Evolutionary conservation across 2,797 vertebrate species (phyloP).

Genomic region (Myripristis jacobus): DNA sequence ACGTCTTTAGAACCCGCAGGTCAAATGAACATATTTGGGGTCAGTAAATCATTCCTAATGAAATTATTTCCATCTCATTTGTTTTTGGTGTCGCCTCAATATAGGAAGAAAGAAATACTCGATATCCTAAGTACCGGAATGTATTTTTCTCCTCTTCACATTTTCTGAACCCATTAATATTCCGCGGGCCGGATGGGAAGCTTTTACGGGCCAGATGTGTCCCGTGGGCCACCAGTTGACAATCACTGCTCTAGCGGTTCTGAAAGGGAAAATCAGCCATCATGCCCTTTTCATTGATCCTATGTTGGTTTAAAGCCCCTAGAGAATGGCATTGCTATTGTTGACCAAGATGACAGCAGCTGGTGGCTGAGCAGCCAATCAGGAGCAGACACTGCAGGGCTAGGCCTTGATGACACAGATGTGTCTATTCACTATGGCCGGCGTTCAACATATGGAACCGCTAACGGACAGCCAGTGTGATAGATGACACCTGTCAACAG

Average conservation of each 20-base stretch:
- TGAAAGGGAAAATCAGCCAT: conserved; percentile 23
- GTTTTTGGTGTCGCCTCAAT: no score
- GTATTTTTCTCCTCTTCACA: no score
- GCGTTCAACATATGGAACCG: conserved; percentile 80
- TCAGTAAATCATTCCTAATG: no score
- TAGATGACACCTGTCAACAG: conserved; percentile 82
- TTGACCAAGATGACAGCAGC: conserved; percentile 72
- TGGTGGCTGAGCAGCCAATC: conserved; percentile 60
- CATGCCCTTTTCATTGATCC: conserved; percentile 42
- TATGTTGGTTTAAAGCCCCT: conserved; percentile 31
- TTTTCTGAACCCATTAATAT: no score
- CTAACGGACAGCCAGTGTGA: conserved; percentile 80
- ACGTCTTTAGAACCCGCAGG: no score
- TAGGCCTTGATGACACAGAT: conserved; percentile 73
- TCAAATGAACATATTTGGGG: no score
- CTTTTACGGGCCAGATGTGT: no score
- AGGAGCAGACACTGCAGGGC: conserved; percentile 36
- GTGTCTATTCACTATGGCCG: conserved; percentile 67
- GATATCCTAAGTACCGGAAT: no score
- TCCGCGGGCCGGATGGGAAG: no score
- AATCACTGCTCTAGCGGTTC: conserved; percentile 67
- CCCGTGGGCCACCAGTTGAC: no score
- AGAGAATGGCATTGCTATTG: conserved; percentile 56
- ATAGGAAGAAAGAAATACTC: no score
- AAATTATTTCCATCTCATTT: no score